phyloP scores from a whole-genome alignment of 2,113 vertebrate genomes.

The Gallinago undulata region DNA sequence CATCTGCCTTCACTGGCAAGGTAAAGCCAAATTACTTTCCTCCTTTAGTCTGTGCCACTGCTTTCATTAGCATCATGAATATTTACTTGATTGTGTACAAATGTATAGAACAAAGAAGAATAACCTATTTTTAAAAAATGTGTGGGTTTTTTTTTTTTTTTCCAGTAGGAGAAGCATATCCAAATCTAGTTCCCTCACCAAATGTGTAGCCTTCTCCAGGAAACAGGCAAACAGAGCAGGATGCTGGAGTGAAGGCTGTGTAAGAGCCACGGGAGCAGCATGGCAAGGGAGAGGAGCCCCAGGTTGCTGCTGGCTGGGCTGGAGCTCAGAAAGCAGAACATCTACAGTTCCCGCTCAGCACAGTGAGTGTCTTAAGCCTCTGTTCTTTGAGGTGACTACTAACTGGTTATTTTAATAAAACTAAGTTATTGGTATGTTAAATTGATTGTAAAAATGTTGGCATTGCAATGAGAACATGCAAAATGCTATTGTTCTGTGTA shows the following conservation, averaged over 20 bases:
- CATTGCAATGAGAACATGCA: not conserved
- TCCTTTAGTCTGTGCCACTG: not conserved
- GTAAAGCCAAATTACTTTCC: not conserved
- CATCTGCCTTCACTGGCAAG: not conserved
- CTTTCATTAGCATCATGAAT: not conserved
- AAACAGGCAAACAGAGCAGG: not conserved
- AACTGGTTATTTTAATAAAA: not conserved
- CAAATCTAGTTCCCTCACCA: not conserved
- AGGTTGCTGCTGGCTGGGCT: not conserved
- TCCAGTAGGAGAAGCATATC: not conserved
- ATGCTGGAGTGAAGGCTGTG: not conserved
- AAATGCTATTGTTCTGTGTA: not conserved
- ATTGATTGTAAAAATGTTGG: not conserved
- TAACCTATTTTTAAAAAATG: not conserved
- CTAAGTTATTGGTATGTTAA: not conserved
- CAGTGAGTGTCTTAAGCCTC: not conserved
- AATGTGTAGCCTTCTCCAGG: not conserved
- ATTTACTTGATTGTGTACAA: not conserved
- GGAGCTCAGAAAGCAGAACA: not conserved
- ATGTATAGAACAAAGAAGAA: not conserved
- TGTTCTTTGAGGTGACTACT: not conserved
- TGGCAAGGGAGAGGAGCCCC: too few relatives aligned
- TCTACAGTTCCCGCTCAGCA: rapidly evolving
- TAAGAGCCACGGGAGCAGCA: too few relatives aligned
- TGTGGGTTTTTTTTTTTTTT: not conserved